Base-by-base conservation (phyloP, 1,140 invertebrate species). In the Ceratoteleas bidentatus region DNA sequence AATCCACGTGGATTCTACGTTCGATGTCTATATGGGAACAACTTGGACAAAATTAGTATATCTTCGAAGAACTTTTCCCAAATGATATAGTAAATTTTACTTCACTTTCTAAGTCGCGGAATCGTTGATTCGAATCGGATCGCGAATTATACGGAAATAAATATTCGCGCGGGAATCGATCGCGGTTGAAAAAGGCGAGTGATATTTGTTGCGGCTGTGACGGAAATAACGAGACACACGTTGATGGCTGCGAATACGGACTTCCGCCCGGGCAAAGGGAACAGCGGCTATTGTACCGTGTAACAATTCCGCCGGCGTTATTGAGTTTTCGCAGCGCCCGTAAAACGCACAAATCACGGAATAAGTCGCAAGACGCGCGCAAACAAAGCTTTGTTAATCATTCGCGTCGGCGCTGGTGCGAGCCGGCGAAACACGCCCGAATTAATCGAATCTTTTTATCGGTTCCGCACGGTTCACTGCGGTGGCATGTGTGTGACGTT, bases 181-280 rank as follows among this genome's bases (percentile, higher is more conserved):
- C 24, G 15, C 36, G 24, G 45, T 4, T 50, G n/a, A 53, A 66
- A 83, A 83, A 60, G 60, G 65, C 60, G 65, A 38, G 43, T 54
- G 53, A 78, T 82, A 78, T 83, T 78, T 69, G 65, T 81, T 60
- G 61, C 74, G 56, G 50, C 73, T 49, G 84, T 84, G 85, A 86
- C 84, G 86, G 86, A 87, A 87, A 80, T 73, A 85, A 83, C 77
- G 83, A 83, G 73, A 82, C 81, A 84, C 53, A 74, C 81, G 85
- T 85, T 82, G 84, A 86, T 81, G 85, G 61, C 80, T 85, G 79
- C 83, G 86, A 86, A 87, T 85, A 84, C 83, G 72, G 68, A 84
- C 85, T 87, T 88, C 87, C 87, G 84, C 83, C 15, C 77, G 72
- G 85, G 53, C 83, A 84, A 83, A 78, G 75, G 86, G 85, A 88